These are phyloP conservation scores for Stenodema calcarata DNA, from an alignment of 2,888 invertebrate species.

Conservation along the genomic window DNA sequence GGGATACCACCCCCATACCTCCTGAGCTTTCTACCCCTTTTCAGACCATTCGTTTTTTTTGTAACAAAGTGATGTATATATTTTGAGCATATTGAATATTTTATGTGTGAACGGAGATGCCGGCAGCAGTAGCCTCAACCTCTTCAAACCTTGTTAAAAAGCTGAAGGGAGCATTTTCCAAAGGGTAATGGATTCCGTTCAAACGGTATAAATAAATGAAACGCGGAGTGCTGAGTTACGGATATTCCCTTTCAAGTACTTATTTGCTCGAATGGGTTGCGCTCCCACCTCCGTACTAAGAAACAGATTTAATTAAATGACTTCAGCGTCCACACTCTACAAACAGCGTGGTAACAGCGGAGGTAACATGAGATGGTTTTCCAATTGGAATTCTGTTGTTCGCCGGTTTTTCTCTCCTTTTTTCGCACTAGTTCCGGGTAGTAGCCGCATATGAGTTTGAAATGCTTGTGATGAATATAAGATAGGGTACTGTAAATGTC, in stretches of 20 bases:
- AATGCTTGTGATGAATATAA: too few relatives aligned
- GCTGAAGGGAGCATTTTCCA: neutral
- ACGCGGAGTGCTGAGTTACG: neutral
- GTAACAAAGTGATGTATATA: conserved; percentile 30
- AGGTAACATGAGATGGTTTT: neutral
- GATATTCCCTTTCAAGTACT: neutral
- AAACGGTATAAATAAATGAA: neutral
- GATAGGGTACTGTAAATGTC: too few relatives aligned
- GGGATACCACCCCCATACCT: neutral
- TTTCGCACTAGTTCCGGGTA: too few relatives aligned
- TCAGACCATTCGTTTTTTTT: conserved; percentile 14
- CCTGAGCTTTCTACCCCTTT: neutral
- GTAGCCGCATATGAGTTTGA: too few relatives aligned
- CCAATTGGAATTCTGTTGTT: neutral
- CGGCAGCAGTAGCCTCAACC: neutral
- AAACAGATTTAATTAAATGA: neutral
- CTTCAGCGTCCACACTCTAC: neutral
- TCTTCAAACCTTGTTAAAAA: conserved; percentile 34
- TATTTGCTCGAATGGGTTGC: neutral
- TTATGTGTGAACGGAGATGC: conserved; percentile 36
- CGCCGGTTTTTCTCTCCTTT: too few relatives aligned
- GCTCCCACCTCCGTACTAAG: neutral
- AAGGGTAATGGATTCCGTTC: conserved; percentile 1
- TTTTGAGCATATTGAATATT: conserved; percentile 28
- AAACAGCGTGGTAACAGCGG: too few relatives aligned